Evolutionary conservation across 2,113 vertebrate species (phyloP).

Genomic region (Clarias magur): DNA sequence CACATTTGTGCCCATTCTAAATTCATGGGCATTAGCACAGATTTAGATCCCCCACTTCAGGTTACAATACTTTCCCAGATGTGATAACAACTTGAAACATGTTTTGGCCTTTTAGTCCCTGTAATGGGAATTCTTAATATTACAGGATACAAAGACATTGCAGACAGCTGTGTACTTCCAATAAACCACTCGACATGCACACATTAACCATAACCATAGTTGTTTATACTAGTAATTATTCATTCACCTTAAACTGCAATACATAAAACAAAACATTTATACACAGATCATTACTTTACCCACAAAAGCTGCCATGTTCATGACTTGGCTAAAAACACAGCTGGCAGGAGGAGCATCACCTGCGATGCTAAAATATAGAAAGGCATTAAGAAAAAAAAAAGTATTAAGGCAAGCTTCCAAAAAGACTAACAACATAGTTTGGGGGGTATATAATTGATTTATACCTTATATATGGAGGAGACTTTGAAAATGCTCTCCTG

Average conservation of each 20-base stretch:
- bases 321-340: constrained; percentile 89
- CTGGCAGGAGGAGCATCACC: constrained; percentile 86
- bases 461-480: constrained; percentile 89
- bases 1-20: not conserved
- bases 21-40: not conserved
- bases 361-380: constrained; percentile 79
- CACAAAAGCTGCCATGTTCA: constrained; percentile 89
- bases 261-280: not conserved
- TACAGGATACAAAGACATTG: too few relatives aligned
- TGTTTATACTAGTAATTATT: not conserved
- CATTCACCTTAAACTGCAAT: not conserved
- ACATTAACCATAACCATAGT: not conserved
- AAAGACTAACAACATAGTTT: not conserved
- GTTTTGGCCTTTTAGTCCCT: not conserved
- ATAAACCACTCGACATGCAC: not conserved
- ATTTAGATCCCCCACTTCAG: not conserved
- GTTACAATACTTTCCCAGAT: not conserved
- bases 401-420: not conserved
- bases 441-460: constrained; percentile 6
- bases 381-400: constrained; percentile 25
- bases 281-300: constrained; percentile 68
- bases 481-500: constrained; percentile 69
- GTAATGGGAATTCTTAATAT: not conserved
- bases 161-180: not conserved
- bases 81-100: not conserved